These are phyloP conservation scores for Ceriagrion tenellum DNA, from an alignment of 2,888 invertebrate genomes.

Conservation along the genomic window DNA sequence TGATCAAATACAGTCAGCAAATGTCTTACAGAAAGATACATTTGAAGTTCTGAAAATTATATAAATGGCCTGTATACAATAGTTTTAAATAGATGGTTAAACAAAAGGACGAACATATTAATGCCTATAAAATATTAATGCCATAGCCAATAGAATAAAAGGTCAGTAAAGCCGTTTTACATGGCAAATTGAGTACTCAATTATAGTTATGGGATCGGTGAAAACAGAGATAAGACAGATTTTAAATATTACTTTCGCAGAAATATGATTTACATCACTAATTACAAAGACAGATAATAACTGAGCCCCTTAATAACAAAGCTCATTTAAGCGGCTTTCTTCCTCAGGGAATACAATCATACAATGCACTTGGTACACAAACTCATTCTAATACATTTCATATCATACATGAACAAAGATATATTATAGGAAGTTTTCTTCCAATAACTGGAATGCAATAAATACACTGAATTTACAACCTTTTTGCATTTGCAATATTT, in stretches of 20 bases:
- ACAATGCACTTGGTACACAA: constrained; percentile 60
- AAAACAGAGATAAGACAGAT: neutral
- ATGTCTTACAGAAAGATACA: neutral
- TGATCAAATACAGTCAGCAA: neutral
- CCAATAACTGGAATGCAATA: constrained; percentile 66
- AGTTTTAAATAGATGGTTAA: neutral
- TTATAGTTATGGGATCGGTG: neutral
- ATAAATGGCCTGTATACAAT: neutral
- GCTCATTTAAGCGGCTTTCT: constrained; percentile 25
- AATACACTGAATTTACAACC: constrained; percentile 53
- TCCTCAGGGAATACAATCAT: constrained; percentile 43
- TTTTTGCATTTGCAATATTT: constrained; percentile 30
- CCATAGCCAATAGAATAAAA: neutral
- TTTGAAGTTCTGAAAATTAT: neutral
- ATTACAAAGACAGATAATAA: constrained; percentile 54
- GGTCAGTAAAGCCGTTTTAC: neutral
- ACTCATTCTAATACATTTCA: constrained; percentile 64
- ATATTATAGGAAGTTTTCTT: constrained; percentile 43
- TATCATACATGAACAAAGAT: constrained; percentile 60
- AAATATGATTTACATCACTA: constrained; percentile 14
- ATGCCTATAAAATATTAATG: neutral
- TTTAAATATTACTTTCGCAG: neutral
- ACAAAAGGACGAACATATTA: neutral
- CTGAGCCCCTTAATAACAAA: constrained; percentile 17
- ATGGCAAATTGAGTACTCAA: neutral